These are phyloP conservation scores for Phalloptychus januarius DNA, from an alignment of 2,797 vertebrate species.

Conservation along the genomic window DNA sequence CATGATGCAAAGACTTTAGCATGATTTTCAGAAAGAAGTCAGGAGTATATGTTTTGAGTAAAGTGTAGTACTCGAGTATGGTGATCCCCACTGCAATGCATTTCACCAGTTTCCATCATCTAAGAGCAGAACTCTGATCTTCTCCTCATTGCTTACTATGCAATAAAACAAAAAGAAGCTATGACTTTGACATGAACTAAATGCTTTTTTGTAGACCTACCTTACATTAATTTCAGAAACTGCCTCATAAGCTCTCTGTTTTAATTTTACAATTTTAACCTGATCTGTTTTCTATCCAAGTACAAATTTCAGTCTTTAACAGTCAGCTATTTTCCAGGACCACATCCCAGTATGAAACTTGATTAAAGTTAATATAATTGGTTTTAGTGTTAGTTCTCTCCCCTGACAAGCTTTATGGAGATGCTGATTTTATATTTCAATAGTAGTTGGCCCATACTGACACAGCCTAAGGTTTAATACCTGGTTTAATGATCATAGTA, in stretches of 20 bases:
- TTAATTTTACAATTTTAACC: not conserved
- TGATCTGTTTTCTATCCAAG: not conserved
- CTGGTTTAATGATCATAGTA: not conserved
- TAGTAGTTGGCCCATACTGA: not conserved
- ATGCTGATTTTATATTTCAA: not conserved
- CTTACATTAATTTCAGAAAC: not conserved
- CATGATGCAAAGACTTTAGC: not conserved
- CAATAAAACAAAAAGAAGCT: not conserved
- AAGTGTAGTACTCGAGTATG: not conserved
- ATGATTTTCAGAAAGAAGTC: not conserved
- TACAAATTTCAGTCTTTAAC: not conserved
- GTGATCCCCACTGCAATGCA: not conserved
- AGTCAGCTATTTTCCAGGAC: too few relatives aligned
- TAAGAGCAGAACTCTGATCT: not conserved
- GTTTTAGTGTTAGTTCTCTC: not conserved
- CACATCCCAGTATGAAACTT: not conserved
- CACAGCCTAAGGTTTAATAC: not conserved
- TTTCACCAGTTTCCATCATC: not conserved
- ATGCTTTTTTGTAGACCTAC: not conserved
- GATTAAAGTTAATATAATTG: not conserved
- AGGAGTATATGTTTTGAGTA: not conserved
- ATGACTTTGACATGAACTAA: not conserved
- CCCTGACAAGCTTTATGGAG: not conserved
- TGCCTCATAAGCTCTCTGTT: too few relatives aligned
- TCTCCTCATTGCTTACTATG: not conserved